Evolutionary conservation across 2,888 invertebrate genomes (phyloP).

Genomic region (Morpho achilles): DNA sequence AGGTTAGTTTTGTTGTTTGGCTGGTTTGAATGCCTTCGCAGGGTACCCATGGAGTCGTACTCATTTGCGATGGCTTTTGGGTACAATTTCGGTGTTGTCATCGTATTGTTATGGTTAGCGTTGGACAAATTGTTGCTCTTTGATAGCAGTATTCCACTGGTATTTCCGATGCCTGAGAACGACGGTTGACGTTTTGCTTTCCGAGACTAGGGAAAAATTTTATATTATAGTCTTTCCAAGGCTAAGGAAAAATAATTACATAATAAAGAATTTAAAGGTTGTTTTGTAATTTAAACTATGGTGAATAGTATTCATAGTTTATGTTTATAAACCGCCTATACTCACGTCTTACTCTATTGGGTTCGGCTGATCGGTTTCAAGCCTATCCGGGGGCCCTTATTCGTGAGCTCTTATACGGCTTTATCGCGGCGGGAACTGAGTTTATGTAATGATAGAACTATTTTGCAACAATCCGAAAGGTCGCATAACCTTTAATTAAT

Average conservation of each 20-base stretch:
- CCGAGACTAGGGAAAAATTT: conserved; percentile 65
- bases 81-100: conserved; percentile 82
- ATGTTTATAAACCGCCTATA: no score
- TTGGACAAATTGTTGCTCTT: conserved; percentile 80
- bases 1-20: conserved; percentile 81
- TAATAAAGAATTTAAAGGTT: not conserved
- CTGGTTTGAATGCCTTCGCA: conserved; percentile 87
- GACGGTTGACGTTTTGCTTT: conserved; percentile 84
- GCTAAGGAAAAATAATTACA: no score
- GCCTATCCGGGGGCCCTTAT: no score
- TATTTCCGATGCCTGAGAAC: conserved; percentile 78
- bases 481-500: no score
- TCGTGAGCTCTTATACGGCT: no score
- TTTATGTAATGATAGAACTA: no score
- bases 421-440: no score
- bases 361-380: no score
- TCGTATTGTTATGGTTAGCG: conserved; percentile 78
- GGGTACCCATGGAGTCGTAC: conserved; percentile 86
- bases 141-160: conserved; percentile 75
- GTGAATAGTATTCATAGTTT: no score
- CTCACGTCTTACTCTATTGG: no score
- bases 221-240: no score
- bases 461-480: no score
- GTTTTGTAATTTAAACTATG: not conserved
- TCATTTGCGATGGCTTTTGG: conserved; percentile 86